Percentiles rank a stretch among this genome's conserved stretches.
phyloP scores from a whole-genome alignment of 1,140 invertebrate species.

The Atopsyche davidsoni region DNA sequence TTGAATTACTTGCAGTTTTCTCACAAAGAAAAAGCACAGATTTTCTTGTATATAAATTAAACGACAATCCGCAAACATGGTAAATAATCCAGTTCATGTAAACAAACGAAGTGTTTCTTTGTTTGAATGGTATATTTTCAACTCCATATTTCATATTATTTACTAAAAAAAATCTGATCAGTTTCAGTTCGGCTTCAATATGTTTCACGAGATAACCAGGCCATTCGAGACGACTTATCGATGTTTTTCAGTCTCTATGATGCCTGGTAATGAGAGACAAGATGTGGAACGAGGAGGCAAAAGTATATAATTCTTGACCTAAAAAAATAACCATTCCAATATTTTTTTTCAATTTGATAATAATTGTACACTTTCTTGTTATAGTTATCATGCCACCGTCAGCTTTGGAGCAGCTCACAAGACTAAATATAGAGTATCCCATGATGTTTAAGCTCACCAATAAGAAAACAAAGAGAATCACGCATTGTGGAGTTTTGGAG shows the following conservation, averaged over 20 bases:
- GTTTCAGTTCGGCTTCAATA: slow-evolving; percentile 76
- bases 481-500: slow-evolving; percentile 97
- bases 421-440: slow-evolving; percentile 95
- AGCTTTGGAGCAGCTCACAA: slow-evolving; percentile 85
- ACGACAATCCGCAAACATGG: too few relatives aligned
- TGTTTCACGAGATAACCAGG: slow-evolving; percentile 75
- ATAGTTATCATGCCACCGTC: slow-evolving; percentile 97
- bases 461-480: slow-evolving; percentile 74
- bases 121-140: too few relatives aligned
- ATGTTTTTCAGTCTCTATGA: slow-evolving; percentile 94
- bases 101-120: too few relatives aligned
- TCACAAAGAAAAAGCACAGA: too few relatives aligned
- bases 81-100: too few relatives aligned
- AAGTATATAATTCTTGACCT: slow-evolving; percentile 58
- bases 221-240: slow-evolving; percentile 77
- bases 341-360: neutral
- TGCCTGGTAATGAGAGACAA: slow-evolving; percentile 86
- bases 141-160: too few relatives aligned
- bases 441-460: slow-evolving; percentile 98
- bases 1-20: too few relatives aligned
- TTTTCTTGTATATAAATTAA: too few relatives aligned
- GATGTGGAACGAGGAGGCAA: slow-evolving; percentile 98
- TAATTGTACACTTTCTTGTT: slow-evolving; percentile 35
- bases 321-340: slow-evolving; percentile 1
- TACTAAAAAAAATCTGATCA: slow-evolving; percentile 36